These are phyloP conservation scores for Terebella lapidaria DNA, from an alignment of 2,888 invertebrate genomes.

Conservation along the genomic window DNA sequence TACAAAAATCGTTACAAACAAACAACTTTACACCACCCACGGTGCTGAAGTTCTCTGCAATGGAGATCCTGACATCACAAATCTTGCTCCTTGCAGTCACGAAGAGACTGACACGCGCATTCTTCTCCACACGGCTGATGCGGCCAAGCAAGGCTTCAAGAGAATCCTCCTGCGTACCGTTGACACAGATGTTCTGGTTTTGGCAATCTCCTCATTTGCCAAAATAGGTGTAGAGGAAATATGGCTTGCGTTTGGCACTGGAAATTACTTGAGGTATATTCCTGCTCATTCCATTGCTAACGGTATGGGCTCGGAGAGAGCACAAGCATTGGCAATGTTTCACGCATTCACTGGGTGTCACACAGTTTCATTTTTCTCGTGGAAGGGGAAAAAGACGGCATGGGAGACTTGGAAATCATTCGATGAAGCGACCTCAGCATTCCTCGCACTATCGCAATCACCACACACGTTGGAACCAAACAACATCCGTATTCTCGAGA, in stretches of 20 bases:
- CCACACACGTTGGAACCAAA: background rate
- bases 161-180: background rate
- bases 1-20: background rate
- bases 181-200: too few species aligned
- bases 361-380: constrained; percentile 11
- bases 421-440: background rate
- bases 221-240: constrained; percentile 1
- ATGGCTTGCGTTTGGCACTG: constrained; percentile 21
- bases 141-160: background rate
- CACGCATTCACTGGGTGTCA: constrained; percentile 23
- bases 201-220: background rate
- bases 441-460: background rate
- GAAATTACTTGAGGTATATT: constrained; percentile 18
- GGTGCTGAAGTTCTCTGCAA: constrained; percentile 5
- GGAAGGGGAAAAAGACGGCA: constrained; percentile 14
- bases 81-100: too few species aligned
- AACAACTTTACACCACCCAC: background rate
- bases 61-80: constrained; percentile 7
- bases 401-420: constrained; percentile 10
- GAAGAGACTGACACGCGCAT: constrained; percentile 23
- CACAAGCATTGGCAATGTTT: constrained; percentile 12
- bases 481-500: constrained; percentile 15
- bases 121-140: background rate
- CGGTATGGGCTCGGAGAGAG: constrained; percentile 10
- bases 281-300: constrained; percentile 17